These are phyloP conservation scores for Penaeus indicus DNA, from an alignment of 1,140 invertebrate species.

Conservation along the genomic window DNA sequence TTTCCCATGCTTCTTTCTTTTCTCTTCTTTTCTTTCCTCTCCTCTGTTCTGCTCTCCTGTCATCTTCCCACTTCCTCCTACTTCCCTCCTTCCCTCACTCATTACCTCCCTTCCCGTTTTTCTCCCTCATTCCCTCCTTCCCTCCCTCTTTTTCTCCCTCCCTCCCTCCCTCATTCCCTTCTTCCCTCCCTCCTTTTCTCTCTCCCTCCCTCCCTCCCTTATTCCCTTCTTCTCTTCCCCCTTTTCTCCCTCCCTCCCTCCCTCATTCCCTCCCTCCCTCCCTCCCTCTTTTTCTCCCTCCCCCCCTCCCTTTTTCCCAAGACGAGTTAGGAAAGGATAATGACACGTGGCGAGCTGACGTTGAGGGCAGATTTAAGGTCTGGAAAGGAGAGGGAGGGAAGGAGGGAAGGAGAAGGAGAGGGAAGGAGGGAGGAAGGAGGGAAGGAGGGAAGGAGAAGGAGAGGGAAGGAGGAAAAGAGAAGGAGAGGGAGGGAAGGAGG, in stretches of 20 bases:
- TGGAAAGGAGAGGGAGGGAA: background rate
- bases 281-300: too few species aligned
- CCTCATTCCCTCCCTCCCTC: too few species aligned
- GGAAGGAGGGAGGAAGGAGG: conserved; percentile 8
- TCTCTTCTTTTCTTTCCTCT: background rate
- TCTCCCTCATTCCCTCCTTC: background rate
- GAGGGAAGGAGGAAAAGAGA: background rate
- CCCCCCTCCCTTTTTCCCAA: too few species aligned
- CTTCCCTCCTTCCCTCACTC: background rate
- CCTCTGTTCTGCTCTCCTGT: too few species aligned
- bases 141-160: background rate
- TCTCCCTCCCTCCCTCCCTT: too few species aligned
- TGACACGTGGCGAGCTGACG: too few species aligned
- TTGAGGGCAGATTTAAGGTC: too few species aligned
- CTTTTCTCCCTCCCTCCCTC: too few species aligned
- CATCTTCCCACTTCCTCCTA: background rate
- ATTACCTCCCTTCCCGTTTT: background rate
- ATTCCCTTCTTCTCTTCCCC: too few species aligned
- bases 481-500: background rate
- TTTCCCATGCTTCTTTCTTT: background rate
- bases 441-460: background rate
- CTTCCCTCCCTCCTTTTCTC: too few species aligned
- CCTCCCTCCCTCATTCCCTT: background rate
- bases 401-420: conserved; percentile 28
- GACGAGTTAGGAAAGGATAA: too few species aligned